Evolutionary conservation across 1,140 invertebrate species (phyloP).

Genomic region (Antheraea pernyi): DNA sequence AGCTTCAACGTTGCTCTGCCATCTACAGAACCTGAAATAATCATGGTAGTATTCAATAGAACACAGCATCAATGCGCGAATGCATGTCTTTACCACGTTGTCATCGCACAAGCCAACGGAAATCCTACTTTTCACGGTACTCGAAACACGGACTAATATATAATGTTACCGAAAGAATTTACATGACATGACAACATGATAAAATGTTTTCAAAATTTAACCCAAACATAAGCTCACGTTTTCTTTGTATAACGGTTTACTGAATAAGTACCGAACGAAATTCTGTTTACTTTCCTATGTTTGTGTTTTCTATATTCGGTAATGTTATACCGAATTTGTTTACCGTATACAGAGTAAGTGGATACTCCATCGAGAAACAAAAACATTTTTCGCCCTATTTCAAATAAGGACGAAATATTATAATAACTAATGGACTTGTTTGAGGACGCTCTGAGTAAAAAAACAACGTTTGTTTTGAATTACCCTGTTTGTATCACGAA

Average conservation of each 20-base stretch:
- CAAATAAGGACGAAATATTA: conserved; percentile 3
- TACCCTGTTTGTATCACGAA: not conserved
- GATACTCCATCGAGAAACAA: conserved; percentile 1
- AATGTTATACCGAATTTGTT: conserved; percentile 5
- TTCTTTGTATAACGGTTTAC: not conserved
- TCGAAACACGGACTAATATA: conserved; percentile 18
- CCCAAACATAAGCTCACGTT: not conserved
- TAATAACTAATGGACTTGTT: conserved; percentile 3
- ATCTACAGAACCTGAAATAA: no score
- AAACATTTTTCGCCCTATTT: not conserved
- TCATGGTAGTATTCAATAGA: no score
- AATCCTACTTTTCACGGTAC: conserved; percentile 18
- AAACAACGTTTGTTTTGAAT: not conserved
- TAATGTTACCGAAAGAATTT: conserved; percentile 22
- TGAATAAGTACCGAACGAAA: not conserved
- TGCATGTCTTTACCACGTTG: conserved; percentile 23
- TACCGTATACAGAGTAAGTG: not conserved
- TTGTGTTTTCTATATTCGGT: conserved; percentile 1
- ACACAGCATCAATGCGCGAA: not conserved
- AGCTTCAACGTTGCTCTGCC: no score
- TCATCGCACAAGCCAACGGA: conserved; percentile 15
- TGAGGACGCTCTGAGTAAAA: not conserved
- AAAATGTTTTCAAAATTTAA: conserved; percentile 1
- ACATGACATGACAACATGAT: conserved; percentile 7
- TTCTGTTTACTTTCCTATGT: not conserved